Conservation (phyloP, 2,797 vertebrate species). For the Rhodeus uyekii region DNA sequence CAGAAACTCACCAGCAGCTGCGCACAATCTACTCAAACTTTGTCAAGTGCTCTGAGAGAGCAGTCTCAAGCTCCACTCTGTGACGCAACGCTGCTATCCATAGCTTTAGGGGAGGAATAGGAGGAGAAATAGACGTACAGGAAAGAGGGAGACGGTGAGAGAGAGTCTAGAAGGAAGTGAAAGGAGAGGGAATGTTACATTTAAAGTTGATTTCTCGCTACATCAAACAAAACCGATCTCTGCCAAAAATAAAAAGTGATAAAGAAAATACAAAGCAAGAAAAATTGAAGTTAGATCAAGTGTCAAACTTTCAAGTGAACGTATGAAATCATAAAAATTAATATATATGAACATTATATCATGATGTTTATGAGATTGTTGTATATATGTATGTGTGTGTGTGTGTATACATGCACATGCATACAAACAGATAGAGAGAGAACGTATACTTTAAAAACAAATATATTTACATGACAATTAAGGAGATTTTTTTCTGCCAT, state of each 20-base stretch:
- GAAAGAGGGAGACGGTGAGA: not conserved
- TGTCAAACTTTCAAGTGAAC: not conserved
- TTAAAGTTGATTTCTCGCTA: not conserved
- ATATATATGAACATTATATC: not conserved
- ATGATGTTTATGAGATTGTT: too few species aligned
- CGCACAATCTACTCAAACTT: slow-evolving; percentile 56
- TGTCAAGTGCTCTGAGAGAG: slow-evolving; percentile 64
- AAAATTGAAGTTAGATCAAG: not conserved
- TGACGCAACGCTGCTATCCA: slow-evolving; percentile 73
- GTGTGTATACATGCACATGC: too few species aligned
- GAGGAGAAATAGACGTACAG: slow-evolving; percentile 55
- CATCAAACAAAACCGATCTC: too few species aligned
- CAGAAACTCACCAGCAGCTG: slow-evolving; percentile 66
- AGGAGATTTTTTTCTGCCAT: too few species aligned
- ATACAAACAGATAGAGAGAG: too few species aligned
- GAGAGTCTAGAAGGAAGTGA: not conserved
- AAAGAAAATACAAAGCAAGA: not conserved
- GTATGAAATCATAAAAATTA: not conserved
- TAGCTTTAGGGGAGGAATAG: slow-evolving; percentile 71
- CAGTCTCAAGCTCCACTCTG: slow-evolving; percentile 57
- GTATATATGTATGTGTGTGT: too few species aligned
- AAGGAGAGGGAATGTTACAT: not conserved
- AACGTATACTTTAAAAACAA: too few species aligned
- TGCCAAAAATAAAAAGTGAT: too few species aligned
- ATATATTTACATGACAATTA: too few species aligned